Evolutionary conservation across 1,140 invertebrate species (phyloP), one percentile per base, ranked within the genome.

Genomic region (Drosophila tani): DNA sequence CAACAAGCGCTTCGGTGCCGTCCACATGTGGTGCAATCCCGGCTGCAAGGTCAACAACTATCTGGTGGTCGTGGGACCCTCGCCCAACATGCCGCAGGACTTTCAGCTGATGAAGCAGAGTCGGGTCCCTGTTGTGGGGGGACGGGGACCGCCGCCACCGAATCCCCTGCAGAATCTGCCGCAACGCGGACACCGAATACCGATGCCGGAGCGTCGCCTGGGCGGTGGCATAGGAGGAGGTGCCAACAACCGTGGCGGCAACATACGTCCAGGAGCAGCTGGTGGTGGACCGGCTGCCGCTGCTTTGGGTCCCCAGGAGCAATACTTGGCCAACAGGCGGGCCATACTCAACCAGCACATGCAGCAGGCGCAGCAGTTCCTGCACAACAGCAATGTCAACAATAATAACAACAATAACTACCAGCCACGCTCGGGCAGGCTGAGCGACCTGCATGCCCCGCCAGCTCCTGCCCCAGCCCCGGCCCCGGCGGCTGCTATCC

Each of bases 21-120:
- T 96, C 5, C 96, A 98, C 91, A 96, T 98, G 83, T 98, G 97
- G 96, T 98, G 97, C 93, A 97, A 98, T 94, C 97, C 97, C 68
- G 97, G 97, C 63, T 98, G 97, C 93, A 97, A 96, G 93, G 96
- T 97, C 91, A 92, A 85, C 57, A 82, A 83, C 43, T 92, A 82
- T 38, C 51, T 93, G 45, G 91, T 93, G 15, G 91, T 92, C 5
- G 75, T 92, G n/a, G 91, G 91, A 0, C 90, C 88, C 1, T 91
- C 93, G 15, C 91, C 91, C 41, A 92, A 86, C 57, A 81, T 87
- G 66, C 91, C 92, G 1, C 79, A 82, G 51, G 91, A 93, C 56
- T 93, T 93, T 62, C 92, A 93, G 69, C 75, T 93, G 51, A 87
- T 93, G 85, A 93, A 91, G 32, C 92, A 92, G 32, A 88, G 76